Conservation (phyloP, 2,113 vertebrate species). For the Trachemys scripta region DNA sequence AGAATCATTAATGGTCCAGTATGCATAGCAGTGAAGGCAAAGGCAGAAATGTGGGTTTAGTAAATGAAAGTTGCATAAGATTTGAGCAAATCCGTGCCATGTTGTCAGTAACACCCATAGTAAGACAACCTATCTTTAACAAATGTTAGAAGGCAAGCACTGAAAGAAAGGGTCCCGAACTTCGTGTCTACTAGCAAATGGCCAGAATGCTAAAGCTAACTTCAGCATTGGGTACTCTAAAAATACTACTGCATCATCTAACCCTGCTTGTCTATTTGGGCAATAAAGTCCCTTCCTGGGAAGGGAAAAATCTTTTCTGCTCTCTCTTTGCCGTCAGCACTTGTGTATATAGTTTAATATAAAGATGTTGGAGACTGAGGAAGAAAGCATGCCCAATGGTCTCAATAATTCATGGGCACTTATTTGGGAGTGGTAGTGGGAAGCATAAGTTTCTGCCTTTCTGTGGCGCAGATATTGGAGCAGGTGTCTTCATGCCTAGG, state of each 20-base stretch:
- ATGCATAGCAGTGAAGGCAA: constrained; percentile 4
- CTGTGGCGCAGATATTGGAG: background rate
- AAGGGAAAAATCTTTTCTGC: background rate
- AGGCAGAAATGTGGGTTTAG: background rate
- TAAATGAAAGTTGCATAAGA: constrained; percentile 19
- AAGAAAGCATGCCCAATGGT: background rate
- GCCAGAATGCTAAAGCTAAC: background rate
- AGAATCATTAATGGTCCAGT: background rate
- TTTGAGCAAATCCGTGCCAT: background rate
- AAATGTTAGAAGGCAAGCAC: background rate
- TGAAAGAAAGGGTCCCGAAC: background rate
- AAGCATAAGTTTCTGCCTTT: background rate
- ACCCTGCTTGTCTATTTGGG: background rate
- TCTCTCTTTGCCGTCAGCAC: background rate
- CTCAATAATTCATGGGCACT: background rate
- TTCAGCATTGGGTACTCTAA: background rate
- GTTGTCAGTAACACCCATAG: background rate
- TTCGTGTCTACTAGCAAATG: background rate
- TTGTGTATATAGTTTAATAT: background rate
- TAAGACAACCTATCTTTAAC: background rate
- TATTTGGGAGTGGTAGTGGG: background rate
- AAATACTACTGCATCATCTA: background rate
- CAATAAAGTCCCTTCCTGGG: background rate
- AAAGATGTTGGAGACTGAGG: background rate
- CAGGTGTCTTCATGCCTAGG: background rate